phyloP scores from a whole-genome alignment of 2,113 vertebrate species.

The Macheiramphus alcinus region DNA sequence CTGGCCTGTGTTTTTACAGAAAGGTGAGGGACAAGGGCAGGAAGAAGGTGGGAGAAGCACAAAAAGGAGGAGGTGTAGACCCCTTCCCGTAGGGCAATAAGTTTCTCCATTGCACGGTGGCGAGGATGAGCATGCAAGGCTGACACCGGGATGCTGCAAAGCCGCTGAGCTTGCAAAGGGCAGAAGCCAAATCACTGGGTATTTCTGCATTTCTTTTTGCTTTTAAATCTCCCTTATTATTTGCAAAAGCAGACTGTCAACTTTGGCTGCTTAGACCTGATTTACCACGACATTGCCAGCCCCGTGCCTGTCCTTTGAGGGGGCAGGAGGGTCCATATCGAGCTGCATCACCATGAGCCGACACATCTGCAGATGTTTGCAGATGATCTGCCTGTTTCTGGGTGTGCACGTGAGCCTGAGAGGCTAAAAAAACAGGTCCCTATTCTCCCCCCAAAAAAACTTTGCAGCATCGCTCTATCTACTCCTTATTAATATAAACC shows the following conservation, averaged over 20 bases:
- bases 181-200: background rate
- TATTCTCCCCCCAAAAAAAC: background rate
- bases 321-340: rapidly evolving
- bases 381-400: background rate
- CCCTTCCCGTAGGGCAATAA: background rate
- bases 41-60: background rate
- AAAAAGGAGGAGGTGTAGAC: background rate
- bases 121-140: background rate
- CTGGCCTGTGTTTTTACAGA: background rate
- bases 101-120: rapidly evolving
- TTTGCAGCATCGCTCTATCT: background rate
- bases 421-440: rapidly evolving
- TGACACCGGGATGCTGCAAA: background rate
- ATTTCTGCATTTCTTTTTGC: background rate
- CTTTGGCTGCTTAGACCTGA: background rate
- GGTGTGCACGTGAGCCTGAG: rapidly evolving
- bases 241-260: background rate
- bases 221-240: background rate
- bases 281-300: background rate
- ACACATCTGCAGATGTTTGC: background rate
- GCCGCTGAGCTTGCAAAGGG: background rate
- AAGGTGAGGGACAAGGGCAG: background rate
- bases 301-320: rapidly evolving
- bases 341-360: rapidly evolving
- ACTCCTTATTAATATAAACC: background rate